Base-by-base conservation (phyloP, 2,888 invertebrate genomes). In the Leptarthrus brevirostris region DNA sequence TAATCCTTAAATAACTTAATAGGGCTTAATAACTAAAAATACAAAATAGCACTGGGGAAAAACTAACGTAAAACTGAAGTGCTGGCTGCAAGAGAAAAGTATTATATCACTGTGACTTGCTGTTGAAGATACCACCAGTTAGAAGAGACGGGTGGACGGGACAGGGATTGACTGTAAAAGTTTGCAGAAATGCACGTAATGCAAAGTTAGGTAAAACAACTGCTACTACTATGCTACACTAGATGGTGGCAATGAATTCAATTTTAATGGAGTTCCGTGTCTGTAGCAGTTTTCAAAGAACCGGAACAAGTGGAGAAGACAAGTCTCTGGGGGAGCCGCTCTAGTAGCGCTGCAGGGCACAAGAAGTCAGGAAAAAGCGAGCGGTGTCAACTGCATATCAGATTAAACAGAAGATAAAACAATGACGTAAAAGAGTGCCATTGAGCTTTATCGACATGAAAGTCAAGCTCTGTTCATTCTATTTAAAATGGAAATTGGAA, bases 401-500 rank as follows among this genome's bases (percentile, higher is more conserved):
- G 61, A 61, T 61, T 61, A 61, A 61, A 36, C 20, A 3, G 36
- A 36, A 61, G 61, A 61, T 61, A 61, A 61, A 61, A 40, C 61
- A 61, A 61, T 61, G 61, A 61, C 40, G 61, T 36, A 61, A 30
- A 30, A 30, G 61, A 61, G 40, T 36, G 40, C 22, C 61, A 61
- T 61, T 61, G 61, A 61, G 61, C 61, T 61, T 40, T 40, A 61
- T 61, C 40, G 61, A 61, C 40, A 16, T 40, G 61, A 40, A 40
- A 36, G 61, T 16, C 61, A 61, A 61, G 36, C 40, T 22, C 22
- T 36, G 54, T 34, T 34, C 36, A 34, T 26, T 34, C 58, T 58
- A 34, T 34, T 61, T 61, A 61, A 61, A 61, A 61, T 61, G 61
- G 61, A 61, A 61, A 61, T 61, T 61, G 61, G 61, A 61, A 61